phyloP scores from a whole-genome alignment of 2,888 invertebrate species.

The Tenodera sinensis region DNA sequence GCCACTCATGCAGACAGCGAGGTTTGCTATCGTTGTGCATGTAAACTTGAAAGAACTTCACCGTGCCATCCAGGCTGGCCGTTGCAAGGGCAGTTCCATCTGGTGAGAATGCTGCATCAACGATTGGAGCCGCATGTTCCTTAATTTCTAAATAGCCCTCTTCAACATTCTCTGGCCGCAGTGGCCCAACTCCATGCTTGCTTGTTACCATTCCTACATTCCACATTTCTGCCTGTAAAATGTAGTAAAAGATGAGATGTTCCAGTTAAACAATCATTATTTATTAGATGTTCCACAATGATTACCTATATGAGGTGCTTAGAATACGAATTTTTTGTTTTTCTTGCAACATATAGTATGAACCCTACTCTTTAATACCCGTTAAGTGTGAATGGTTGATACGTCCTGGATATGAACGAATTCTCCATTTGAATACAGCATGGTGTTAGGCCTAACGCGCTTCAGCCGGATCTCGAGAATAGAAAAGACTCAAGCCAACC shows the following conservation, averaged over 20 bases:
- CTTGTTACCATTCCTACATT: slow-evolving; percentile 49
- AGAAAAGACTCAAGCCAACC: too few relatives aligned
- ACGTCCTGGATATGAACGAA: too few relatives aligned
- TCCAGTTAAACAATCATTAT: slow-evolving; percentile 2
- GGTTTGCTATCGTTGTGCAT: slow-evolving; percentile 66
- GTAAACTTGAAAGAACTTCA: slow-evolving; percentile 89
- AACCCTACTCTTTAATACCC: too few relatives aligned
- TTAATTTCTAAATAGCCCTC: slow-evolving; percentile 56
- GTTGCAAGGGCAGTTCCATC: slow-evolving; percentile 93
- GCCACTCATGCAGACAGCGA: slow-evolving; percentile 88
- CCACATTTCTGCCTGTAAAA: slow-evolving; percentile 52
- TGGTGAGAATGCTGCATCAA: slow-evolving; percentile 87
- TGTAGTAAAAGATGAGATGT: slow-evolving; percentile 30
- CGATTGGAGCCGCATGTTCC: slow-evolving; percentile 62
- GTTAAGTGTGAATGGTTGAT: too few relatives aligned
- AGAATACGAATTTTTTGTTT: too few relatives aligned
- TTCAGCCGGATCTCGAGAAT: too few relatives aligned
- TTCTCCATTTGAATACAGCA: too few relatives aligned
- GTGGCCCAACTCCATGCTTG: slow-evolving; percentile 46
- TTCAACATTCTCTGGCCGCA: slow-evolving; percentile 43
- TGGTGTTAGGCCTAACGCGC: too few relatives aligned
- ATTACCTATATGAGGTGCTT: too few relatives aligned
- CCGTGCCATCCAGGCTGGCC: slow-evolving; percentile 81
- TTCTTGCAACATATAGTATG: too few relatives aligned
- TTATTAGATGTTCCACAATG: too few relatives aligned